Conservation (phyloP, 2,888 invertebrate species). For the Heteropelma amictum region DNA sequence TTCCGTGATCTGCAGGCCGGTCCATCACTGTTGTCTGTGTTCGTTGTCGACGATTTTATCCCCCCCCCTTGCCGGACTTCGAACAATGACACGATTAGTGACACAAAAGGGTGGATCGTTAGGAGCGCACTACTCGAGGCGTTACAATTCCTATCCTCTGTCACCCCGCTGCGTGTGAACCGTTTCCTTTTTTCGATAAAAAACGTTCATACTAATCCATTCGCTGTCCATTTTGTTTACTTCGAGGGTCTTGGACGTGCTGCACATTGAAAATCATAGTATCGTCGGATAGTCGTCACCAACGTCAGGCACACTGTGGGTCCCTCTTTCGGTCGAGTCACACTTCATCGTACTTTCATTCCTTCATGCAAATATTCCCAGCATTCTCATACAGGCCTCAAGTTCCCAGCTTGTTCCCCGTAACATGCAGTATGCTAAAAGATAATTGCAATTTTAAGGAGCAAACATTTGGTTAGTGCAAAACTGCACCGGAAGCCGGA, state of each 20-base stretch:
- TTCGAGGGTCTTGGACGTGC: slow-evolving; percentile 7
- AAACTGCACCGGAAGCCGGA: not conserved
- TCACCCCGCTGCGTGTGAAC: not conserved
- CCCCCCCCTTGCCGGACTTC: slow-evolving; percentile 63
- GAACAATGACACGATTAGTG: slow-evolving; percentile 72
- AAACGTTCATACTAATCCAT: slow-evolving; percentile 16
- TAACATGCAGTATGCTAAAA: too few relatives aligned
- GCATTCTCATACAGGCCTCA: too few relatives aligned
- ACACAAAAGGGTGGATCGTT: slow-evolving; percentile 65
- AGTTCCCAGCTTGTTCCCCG: too few relatives aligned
- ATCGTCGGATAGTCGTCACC: slow-evolving; percentile 19
- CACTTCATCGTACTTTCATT: slow-evolving; percentile 4
- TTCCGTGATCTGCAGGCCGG: slow-evolving; percentile 3
- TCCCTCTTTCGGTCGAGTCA: slow-evolving; percentile 50
- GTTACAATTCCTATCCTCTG: slow-evolving; percentile 21
- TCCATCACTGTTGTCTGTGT: slow-evolving; percentile 11
- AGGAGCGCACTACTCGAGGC: slow-evolving; percentile 17
- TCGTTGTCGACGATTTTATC: slow-evolving; percentile 49
- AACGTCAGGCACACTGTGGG: not conserved
- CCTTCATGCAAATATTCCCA: too few relatives aligned
- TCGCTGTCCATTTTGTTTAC: not conserved
- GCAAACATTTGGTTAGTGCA: not conserved
- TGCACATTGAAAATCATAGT: slow-evolving; percentile 64
- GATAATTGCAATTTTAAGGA: too few relatives aligned
- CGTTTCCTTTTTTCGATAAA: slow-evolving; percentile 27